Conservation (phyloP, 2,888 invertebrate species). For the Chymomyza fuscimana region DNA sequence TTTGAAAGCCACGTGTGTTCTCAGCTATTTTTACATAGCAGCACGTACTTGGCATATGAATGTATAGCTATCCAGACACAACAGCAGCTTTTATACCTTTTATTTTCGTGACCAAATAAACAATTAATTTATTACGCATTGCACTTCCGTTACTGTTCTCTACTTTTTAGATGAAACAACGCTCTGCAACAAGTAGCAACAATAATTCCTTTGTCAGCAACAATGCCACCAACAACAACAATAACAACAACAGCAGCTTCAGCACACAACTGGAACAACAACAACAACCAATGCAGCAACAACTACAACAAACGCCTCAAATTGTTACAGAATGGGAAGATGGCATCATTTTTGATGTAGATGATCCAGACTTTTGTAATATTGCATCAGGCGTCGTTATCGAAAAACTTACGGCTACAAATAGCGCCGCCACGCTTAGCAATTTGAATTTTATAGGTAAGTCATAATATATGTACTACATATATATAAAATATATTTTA, state of each 20-base stretch:
- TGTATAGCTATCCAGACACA: neutral
- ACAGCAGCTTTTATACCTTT: neutral
- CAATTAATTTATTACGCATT: constrained; percentile 20
- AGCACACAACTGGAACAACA: constrained; percentile 28
- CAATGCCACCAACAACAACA: constrained; percentile 36
- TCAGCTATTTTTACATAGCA: constrained; percentile 54
- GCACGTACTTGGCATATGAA: constrained; percentile 46
- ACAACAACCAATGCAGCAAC: constrained; percentile 30
- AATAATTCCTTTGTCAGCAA: constrained; percentile 46
- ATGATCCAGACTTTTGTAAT: constrained; percentile 79
- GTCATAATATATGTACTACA: constrained; percentile 18
- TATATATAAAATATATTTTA: neutral
- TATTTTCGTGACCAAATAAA: neutral
- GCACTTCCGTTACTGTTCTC: constrained; percentile 34
- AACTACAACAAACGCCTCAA: constrained; percentile 40
- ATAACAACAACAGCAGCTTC: constrained; percentile 34
- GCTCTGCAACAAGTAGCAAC: constrained; percentile 50
- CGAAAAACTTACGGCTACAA: constrained; percentile 55
- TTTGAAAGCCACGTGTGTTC: constrained; percentile 55
- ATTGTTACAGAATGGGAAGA: constrained; percentile 79
- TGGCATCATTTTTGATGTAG: constrained; percentile 78
- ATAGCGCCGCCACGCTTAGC: constrained; percentile 49
- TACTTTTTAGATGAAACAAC: constrained; percentile 75
- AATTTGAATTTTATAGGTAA: constrained; percentile 74
- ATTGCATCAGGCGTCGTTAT: constrained; percentile 55